Conservation (phyloP, 1,140 invertebrate species). For the Sycobia sp. region DNA sequence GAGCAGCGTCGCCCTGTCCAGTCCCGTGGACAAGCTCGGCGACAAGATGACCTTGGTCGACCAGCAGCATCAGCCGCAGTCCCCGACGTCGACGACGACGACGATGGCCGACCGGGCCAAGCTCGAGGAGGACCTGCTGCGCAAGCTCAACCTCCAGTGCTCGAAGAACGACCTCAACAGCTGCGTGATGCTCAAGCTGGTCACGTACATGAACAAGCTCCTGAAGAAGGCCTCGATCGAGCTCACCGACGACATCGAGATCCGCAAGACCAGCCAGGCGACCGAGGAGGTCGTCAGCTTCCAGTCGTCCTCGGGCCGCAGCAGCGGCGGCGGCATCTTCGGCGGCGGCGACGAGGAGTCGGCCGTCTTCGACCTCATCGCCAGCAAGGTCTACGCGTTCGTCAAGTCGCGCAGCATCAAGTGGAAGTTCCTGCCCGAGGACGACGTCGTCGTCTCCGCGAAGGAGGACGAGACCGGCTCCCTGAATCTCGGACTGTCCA, state of each 20-base stretch:
- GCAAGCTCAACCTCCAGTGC: constrained; percentile 77
- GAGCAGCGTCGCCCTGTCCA: constrained; percentile 45
- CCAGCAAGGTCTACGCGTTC: constrained; percentile 76
- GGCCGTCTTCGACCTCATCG: constrained; percentile 71
- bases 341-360: constrained; percentile 66
- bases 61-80: too few species aligned
- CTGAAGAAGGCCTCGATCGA: constrained; percentile 79
- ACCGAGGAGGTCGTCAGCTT: constrained; percentile 55
- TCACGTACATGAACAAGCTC: constrained; percentile 80
- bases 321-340: too few species aligned
- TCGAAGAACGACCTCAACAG: constrained; percentile 75
- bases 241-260: constrained; percentile 75
- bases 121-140: constrained; percentile 71
- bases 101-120: constrained; percentile 55
- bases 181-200: constrained; percentile 79
- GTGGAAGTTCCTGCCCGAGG: constrained; percentile 70
- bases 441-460: constrained; percentile 75
- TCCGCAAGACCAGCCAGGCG: constrained; percentile 71
- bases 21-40: constrained; percentile 52
- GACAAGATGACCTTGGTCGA: constrained; percentile 56
- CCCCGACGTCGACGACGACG: too few species aligned
- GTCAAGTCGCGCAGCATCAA: constrained; percentile 69
- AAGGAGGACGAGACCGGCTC: constrained; percentile 72
- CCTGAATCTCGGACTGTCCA: constrained; percentile 73
- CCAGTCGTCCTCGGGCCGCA: constrained; percentile 51